Conservation (phyloP, 2,797 vertebrate species). For the Schizothorax lantsangensis region DNA sequence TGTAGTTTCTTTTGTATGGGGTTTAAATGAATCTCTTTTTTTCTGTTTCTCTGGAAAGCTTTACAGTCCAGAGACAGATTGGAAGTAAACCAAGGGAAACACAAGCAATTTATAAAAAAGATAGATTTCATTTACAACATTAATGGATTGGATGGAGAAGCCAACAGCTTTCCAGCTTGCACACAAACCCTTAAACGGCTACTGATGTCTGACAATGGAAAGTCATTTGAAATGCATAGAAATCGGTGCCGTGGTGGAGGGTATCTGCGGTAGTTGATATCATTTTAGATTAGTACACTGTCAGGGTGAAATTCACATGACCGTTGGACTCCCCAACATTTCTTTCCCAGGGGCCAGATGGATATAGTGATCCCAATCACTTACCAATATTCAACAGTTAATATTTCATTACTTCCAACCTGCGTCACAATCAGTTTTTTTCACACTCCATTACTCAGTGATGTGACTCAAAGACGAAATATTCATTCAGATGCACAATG, state of each 20-base stretch:
- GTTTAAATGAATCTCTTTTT: background rate
- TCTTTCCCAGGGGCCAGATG: slow-evolving; percentile 42
- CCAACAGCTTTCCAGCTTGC: slow-evolving; percentile 24
- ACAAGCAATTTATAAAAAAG: background rate
- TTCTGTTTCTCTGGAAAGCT: background rate
- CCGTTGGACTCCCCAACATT: slow-evolving; percentile 41
- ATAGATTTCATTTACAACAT: slow-evolving; percentile 32
- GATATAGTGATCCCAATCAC: slow-evolving; percentile 40
- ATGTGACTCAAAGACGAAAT: background rate
- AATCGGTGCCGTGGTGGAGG: slow-evolving; percentile 40
- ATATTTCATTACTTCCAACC: slow-evolving; percentile 49
- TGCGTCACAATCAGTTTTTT: slow-evolving; percentile 11
- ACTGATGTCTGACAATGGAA: slow-evolving; percentile 44
- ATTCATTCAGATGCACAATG: slow-evolving; percentile 14
- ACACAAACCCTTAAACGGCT: slow-evolving; percentile 38
- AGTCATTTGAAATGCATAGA: slow-evolving; percentile 59
- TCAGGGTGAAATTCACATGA: slow-evolving; percentile 52
- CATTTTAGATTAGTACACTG: slow-evolving; percentile 62
- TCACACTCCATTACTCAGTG: slow-evolving; percentile 23
- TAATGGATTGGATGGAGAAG: slow-evolving; percentile 31
- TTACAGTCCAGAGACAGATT: background rate
- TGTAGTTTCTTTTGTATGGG: background rate
- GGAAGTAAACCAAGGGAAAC: background rate
- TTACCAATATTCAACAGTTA: slow-evolving; percentile 40
- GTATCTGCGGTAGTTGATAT: slow-evolving; percentile 43